Evolutionary conservation across 2,113 vertebrate species (phyloP), one percentile per base, ranked within the genome.

Genomic region (Stigmatopora argus): DNA sequence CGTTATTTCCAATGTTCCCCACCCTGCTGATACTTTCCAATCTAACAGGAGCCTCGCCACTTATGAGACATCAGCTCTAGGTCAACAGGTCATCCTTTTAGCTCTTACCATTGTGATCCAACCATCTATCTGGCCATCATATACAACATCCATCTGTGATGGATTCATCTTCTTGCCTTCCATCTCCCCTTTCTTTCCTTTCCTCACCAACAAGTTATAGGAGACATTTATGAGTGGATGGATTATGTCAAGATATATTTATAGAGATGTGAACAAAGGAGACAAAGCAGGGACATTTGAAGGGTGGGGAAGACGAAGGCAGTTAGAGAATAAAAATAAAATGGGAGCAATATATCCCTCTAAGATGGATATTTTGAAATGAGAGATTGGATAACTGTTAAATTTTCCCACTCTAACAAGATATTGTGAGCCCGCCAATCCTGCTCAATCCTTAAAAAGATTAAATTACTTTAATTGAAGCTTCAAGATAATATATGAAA

Each of bases 51-150:
- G 77, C 72, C 52, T 66, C 58, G 2, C 56, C 76, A 82, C 80
- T 82, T 82, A 84, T 74, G 73, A 83, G 79, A 82, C 70, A 80
- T 82, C 74, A 80, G 73, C 74, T 72, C 53, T 71, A 69, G 85
- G 87, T 83, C 82, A 81, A 49, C 59, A 68, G 80, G 83, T 87
- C 87, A 86, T 74, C 73, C 78, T 85, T 87, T 82, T 82, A 83
- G 75, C 76, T 69, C 75, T 73, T 70, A 5, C 67, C 59, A 68
- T 61, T 81, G 59, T 72, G 71, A 69, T 73, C 70, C 71, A 61
- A 63, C 76, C 74, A 82, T 78, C 85, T 70, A 80, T 84, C 80
- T 75, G 67, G 62, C 75, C 67, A 15, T 82, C 65, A 71, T 70
- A 44, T 62, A 78, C 77, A 75, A 81, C 70, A 79, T 79, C 82